Evolutionary conservation across 2,797 vertebrate species (phyloP).

Genomic region (Jordanella pulchra): DNA sequence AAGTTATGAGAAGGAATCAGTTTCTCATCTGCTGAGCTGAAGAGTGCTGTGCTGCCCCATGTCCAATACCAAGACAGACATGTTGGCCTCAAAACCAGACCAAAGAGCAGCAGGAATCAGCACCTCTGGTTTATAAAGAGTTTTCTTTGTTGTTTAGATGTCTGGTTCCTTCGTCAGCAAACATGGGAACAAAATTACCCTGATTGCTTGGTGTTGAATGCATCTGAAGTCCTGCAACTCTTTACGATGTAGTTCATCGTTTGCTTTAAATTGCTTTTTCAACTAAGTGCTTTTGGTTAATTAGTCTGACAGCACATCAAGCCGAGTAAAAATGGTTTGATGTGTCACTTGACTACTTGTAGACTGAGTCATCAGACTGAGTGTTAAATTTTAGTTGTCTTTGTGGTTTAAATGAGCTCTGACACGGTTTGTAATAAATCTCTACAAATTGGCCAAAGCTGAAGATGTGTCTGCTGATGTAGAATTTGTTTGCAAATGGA

Average conservation of each 20-base stretch:
- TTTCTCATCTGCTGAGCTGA: not conserved
- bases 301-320: no score
- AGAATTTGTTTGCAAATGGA: not conserved
- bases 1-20: not conserved
- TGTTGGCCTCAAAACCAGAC: not conserved
- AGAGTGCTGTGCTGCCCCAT: not conserved
- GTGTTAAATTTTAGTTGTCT: no score
- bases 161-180: not conserved
- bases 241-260: no score
- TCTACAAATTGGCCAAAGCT: not conserved
- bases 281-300: no score
- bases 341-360: no score
- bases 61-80: not conserved
- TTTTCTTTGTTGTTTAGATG: not conserved
- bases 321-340: no score
- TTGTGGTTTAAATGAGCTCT: no score
- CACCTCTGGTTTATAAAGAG: not conserved
- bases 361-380: no score
- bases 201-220: not conserved
- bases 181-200: not conserved
- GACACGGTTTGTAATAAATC: no score
- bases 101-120: not conserved
- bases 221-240: no score
- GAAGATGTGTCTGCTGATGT: not conserved
- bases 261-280: no score